Conservation (phyloP, 1,140 invertebrate species). For the Odontomachus brunneus region DNA sequence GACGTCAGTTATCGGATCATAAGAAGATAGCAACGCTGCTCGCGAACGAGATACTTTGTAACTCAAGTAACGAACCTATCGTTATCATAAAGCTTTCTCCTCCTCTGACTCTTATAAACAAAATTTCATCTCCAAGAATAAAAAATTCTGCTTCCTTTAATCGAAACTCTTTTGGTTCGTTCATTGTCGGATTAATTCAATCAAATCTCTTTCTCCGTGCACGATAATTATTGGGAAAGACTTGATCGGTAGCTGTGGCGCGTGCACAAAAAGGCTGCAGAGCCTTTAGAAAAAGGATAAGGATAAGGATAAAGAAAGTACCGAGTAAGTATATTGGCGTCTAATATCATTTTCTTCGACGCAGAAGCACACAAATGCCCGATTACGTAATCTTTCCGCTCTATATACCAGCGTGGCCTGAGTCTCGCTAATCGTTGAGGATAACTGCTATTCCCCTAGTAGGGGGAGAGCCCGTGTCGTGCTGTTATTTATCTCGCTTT, state of each 20-base stretch:
- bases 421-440: neutral
- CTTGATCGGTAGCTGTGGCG: slow-evolving; percentile 86
- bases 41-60: slow-evolving; percentile 28
- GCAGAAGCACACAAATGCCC: neutral
- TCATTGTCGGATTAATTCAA: no score
- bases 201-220: no score
- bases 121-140: no score
- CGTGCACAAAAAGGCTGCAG: slow-evolving; percentile 87
- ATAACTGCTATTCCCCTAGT: neutral
- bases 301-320: slow-evolving; percentile 82
- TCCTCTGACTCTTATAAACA: no score
- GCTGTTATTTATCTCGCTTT: slow-evolving; percentile 33
- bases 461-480: neutral
- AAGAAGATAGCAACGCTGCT: slow-evolving; percentile 62
- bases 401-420: neutral
- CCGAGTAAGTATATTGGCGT: slow-evolving; percentile 46
- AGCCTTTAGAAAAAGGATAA: no score
- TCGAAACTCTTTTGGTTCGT: no score
- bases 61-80: slow-evolving; percentile 24
- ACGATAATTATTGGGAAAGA: no score
- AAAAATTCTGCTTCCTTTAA: no score
- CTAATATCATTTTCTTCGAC: neutral
- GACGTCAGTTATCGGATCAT: slow-evolving; percentile 56
- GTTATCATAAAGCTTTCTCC: slow-evolving; percentile 2
- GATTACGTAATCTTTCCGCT: slow-evolving; percentile 22